Evolutionary conservation across 2,888 invertebrate species (phyloP), one percentile per base, ranked within the genome.

Genomic region (Clanis bilineata): DNA sequence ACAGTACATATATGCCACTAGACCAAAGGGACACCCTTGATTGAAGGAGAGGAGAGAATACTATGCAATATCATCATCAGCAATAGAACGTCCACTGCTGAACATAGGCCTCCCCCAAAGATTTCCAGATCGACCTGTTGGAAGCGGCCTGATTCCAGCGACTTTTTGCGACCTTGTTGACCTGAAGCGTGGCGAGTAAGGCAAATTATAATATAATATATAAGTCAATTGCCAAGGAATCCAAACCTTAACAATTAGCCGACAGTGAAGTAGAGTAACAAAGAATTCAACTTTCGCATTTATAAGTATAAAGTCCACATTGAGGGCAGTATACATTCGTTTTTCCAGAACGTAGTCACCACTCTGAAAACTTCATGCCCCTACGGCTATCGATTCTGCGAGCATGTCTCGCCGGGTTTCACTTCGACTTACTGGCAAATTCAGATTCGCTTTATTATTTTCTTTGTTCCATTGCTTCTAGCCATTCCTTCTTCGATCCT

Each of bases 371-470:
- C 51, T 51, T 51, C 32, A 18, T 28, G 18, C 32, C 51, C 51
- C 51, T 51, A 32, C 51, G 51, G 51, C 51, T 51, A 51, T 51
- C 51, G 28, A 51, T 51, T 51, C 28, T 41, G 15, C 18, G 41
- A 41, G 41, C 15, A 32, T 18, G 51, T 32, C 51, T 51, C 51
- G 18, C 28, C 18, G 51, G 51, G 9, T 32, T 28, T 28, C 51
- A 51, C 28, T 51, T 51, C 18, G 32, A 41, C 41, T 41, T 41
- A 41, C 41, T 41, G 18, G 28, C 12, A 28, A 51, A 3, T 18
- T 32, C 32, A 51, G 28, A 15, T 51, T 10, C 1, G 18, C 23
- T 18, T 32, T 32, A 4, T 15, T 32, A 15, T 51, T 18, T 28
- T 15, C 18, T 51, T 51, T 25, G 25, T 47, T 25, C 25, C 25